A percentile compares a stretch with the other conserved stretches of the same genome.
phyloP scores from a whole-genome alignment of 2,888 invertebrate genomes.

The Harmothoe impar region DNA sequence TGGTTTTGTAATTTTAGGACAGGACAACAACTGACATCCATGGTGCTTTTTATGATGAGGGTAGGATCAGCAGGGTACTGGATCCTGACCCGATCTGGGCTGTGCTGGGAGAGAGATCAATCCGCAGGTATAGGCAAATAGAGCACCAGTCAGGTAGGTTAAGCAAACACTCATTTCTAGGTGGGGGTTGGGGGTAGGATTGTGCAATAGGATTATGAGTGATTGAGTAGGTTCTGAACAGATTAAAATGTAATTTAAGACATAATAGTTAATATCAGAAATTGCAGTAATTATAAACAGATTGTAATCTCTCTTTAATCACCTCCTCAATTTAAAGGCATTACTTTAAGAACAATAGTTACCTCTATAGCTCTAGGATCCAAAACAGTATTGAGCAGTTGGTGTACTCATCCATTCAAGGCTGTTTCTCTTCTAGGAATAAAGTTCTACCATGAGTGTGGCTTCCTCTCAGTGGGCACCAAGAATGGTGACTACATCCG shows the following conservation, averaged over 20 bases:
- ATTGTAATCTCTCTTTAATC: no score
- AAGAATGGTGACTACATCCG: not conserved
- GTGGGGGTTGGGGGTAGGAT: not conserved
- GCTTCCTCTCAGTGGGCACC: not conserved
- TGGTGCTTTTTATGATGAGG: constrained; percentile 75
- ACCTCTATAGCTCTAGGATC: no score
- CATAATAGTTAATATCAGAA: no score
- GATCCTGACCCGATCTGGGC: constrained; percentile 72
- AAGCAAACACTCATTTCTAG: no score
- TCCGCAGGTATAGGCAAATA: constrained; percentile 72
- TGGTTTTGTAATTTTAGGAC: not conserved
- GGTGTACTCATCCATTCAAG: no score
- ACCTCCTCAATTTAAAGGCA: no score
- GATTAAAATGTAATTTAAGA: no score
- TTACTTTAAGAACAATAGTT: no score
- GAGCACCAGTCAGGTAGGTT: constrained; percentile 72
- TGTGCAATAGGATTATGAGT: not conserved
- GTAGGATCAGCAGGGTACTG: constrained; percentile 72
- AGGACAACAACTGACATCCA: not conserved
- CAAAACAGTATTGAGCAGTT: no score
- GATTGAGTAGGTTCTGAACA: no score
- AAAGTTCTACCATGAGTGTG: not conserved
- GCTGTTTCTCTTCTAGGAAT: not conserved
- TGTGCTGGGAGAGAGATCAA: constrained; percentile 71
- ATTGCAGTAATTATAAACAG: no score